phyloP scores from a whole-genome alignment of 2,113 vertebrate species.

The Regulus satrapa region DNA sequence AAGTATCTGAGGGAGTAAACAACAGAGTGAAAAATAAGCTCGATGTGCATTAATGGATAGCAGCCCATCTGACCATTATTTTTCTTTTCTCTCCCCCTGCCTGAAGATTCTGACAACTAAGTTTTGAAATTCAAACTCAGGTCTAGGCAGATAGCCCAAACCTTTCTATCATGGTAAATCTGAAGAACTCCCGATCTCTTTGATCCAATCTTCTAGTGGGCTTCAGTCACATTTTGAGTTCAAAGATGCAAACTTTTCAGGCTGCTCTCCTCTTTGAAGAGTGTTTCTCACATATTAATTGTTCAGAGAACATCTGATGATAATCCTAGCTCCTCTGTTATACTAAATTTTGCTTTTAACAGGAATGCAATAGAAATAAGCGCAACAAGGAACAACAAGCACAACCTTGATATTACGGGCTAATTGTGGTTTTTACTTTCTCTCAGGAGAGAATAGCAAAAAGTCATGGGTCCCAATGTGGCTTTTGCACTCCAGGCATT shows the following conservation, averaged over 20 bases:
- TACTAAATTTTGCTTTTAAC: neutral
- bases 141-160: neutral
- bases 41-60: neutral
- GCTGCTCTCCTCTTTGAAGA: neutral
- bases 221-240: neutral
- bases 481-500: conserved; percentile 95
- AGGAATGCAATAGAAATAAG: neutral
- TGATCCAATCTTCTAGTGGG: neutral
- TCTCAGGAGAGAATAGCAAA: conserved; percentile 88
- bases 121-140: neutral
- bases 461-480: conserved; percentile 93
- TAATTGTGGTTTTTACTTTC: neutral
- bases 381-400: neutral
- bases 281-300: neutral
- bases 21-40: neutral
- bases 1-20: neutral
- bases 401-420: neutral
- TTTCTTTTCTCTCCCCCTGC: neutral
- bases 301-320: neutral
- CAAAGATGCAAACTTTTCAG: neutral
- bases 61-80: neutral
- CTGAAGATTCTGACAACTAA: neutral
- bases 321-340: neutral
- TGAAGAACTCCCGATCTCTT: neutral
- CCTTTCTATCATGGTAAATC: neutral